Base-by-base conservation (phyloP, 2,888 invertebrate genomes). In the Cheilosia variabilis region DNA sequence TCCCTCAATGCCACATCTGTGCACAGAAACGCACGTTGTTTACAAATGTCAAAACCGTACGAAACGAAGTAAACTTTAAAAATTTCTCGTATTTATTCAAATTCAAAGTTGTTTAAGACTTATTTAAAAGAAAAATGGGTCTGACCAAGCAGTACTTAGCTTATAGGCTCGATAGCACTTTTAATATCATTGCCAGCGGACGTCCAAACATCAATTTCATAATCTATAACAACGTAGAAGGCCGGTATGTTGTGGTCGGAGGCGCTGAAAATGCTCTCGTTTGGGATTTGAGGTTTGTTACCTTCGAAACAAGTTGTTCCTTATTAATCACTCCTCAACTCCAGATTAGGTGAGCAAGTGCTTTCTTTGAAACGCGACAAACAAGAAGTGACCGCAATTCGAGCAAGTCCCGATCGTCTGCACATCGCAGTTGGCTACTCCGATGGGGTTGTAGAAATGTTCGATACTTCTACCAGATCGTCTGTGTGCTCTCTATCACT, bases 131-230 rank as follows among this genome's bases (percentile, higher is more conserved):
- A 84, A 91, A 89, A 89, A 97, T 97, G 97, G 97, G 97, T 65
- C 93, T 98, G 73, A 97, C 98, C 9, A 98, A 98, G 90, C 98
- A 99, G 93, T 99, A 99, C 94, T 94, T 98, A 88, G 95, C 98
- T 65, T 99, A 97, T 91, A 95, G 94, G 31, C 95, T 97, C 2
- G 95, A 95, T 81, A 97, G 97, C 9, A 95, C 96, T 84, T 97
- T 98, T 91, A 98, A 98, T 91, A 95, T 98, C 55, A 96, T 99
- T 77, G 95, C 96, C 4, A 96, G 96, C 91, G 92, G 94, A 31
- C 94, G 96, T 86, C 96, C 97, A 87, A 98, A 98, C 92, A 93
- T 96, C 41, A 93, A 94, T 71, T 97, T 97, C 92, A 94, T 98
- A 1, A 95, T 96, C 47, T 93, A 96, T 77, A 95, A 96, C 89